phyloP scores from a whole-genome alignment of 2,888 invertebrate species.

The Drosophila robusta region DNA sequence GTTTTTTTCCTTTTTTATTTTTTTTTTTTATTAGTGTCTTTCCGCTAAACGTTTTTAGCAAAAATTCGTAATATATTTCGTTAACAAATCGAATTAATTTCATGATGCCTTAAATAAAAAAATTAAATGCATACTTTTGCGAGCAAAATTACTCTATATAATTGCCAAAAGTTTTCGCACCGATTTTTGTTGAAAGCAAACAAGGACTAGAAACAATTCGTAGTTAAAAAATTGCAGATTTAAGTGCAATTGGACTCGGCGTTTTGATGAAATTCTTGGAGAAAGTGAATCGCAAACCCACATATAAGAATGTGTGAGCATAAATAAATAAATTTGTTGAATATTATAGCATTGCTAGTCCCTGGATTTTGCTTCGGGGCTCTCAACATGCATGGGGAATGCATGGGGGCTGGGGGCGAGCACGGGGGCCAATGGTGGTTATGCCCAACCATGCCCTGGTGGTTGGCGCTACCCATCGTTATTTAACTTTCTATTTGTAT shows the following conservation, averaged over 20 bases:
- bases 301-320: slow-evolving; percentile 39
- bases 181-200: too few species aligned
- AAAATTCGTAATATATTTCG: slow-evolving; percentile 10
- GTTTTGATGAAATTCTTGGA: neutral
- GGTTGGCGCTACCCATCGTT: neutral
- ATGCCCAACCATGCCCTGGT: slow-evolving; percentile 4
- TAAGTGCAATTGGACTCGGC: neutral
- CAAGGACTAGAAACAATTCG: too few species aligned
- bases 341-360: slow-evolving; percentile 40
- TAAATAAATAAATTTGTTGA: slow-evolving; percentile 58
- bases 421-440: neutral
- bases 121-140: too few species aligned
- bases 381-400: too few species aligned
- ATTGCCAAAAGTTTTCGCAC: too few species aligned
- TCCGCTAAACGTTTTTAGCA: slow-evolving; percentile 11
- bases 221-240: neutral
- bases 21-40: neutral
- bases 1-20: neutral
- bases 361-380: slow-evolving; percentile 12
- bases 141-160: too few species aligned
- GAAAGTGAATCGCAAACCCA: slow-evolving; percentile 15
- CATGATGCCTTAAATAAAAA: too few species aligned
- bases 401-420: too few species aligned
- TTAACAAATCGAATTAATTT: neutral
- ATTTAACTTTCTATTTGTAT: slow-evolving; percentile 26